Conservation (phyloP, 2,113 vertebrate species). For the Hippolais icterina region DNA sequence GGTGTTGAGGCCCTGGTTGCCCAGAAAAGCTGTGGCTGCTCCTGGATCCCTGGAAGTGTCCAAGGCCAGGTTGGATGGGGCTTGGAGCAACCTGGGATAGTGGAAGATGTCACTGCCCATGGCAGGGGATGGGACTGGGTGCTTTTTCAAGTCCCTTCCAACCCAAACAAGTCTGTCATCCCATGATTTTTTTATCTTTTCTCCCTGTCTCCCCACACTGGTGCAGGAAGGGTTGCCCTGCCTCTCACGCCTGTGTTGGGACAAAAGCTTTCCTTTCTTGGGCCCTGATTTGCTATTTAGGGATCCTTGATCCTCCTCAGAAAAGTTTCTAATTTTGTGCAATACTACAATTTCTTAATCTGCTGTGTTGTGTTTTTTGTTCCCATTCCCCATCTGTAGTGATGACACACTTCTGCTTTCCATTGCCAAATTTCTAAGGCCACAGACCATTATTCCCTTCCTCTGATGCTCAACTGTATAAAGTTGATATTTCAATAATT, state of each 20-base stretch:
- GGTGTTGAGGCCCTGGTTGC: neutral
- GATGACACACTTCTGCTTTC: neutral
- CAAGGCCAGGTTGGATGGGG: neutral
- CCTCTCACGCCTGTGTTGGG: fast-evolving
- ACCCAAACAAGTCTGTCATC: neutral
- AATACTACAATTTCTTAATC: neutral
- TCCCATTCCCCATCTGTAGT: neutral
- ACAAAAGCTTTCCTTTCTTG: neutral
- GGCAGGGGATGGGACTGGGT: neutral
- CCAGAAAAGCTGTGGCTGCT: neutral
- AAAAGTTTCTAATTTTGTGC: neutral
- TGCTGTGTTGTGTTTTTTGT: neutral
- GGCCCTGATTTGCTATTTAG: neutral
- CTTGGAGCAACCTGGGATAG: fast-evolving
- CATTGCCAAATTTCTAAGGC: neutral
- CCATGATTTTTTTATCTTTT: neutral
- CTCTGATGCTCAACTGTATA: neutral
- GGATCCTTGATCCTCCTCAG: neutral
- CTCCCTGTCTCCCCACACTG: fast-evolving
- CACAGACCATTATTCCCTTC: fast-evolving
- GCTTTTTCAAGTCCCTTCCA: neutral
- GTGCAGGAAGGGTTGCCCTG: neutral
- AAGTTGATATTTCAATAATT: neutral
- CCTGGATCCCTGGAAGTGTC: neutral
- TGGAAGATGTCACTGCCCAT: neutral